phyloP scores from a whole-genome alignment of 2,113 vertebrate genomes.

The Gymnogyps californianus region DNA sequence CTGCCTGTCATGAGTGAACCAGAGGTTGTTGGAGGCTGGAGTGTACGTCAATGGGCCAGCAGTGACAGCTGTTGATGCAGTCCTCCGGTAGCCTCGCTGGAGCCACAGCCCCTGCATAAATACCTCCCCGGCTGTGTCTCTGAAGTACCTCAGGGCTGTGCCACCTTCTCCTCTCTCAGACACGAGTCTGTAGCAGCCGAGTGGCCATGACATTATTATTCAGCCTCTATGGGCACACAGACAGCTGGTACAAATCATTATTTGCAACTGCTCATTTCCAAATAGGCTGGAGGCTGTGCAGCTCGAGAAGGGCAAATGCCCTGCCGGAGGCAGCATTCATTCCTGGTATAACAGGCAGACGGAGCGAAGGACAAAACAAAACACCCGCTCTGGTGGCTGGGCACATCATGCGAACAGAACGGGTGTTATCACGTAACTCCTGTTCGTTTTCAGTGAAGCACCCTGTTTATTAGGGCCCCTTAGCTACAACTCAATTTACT shows the following conservation, averaged over 20 bases:
- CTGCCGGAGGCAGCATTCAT: rapidly evolving
- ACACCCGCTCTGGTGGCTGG: background rate
- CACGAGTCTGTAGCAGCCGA: background rate
- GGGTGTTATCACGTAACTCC: background rate
- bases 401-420: rapidly evolving
- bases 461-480: background rate
- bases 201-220: background rate
- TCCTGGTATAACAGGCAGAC: background rate
- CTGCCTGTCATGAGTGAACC: background rate
- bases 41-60: background rate
- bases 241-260: background rate
- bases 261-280: background rate
- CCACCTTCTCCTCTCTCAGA: background rate
- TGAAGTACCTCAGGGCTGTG: background rate
- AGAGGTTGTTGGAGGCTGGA: background rate
- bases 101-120: background rate
- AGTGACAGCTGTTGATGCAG: background rate
- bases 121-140: background rate
- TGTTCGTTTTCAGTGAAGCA: background rate
- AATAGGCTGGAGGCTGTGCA: background rate
- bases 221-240: background rate
- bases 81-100: background rate
- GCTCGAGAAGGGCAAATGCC: background rate
- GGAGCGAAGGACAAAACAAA: background rate
- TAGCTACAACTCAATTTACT: background rate